phyloP scores from a whole-genome alignment of 1,140 invertebrate genomes.

The Neoseiulus cucumeris region DNA sequence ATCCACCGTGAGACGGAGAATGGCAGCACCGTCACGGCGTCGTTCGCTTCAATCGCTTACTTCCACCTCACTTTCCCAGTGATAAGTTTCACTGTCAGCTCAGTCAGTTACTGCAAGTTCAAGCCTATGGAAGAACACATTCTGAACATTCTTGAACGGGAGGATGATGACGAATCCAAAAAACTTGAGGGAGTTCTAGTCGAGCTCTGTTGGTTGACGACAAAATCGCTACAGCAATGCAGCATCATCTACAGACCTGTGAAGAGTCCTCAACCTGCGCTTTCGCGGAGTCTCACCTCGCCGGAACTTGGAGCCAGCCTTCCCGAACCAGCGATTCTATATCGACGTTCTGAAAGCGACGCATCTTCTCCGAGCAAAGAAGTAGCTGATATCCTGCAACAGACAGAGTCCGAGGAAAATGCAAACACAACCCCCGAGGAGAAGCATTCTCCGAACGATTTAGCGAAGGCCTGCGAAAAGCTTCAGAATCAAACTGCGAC shows the following conservation, averaged over 20 bases:
- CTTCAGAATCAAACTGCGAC: neutral
- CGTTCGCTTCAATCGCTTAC: slow-evolving; percentile 48
- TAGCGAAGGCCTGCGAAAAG: slow-evolving; percentile 3
- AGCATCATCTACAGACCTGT: slow-evolving; percentile 48
- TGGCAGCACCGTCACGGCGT: slow-evolving; percentile 27
- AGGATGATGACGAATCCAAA: slow-evolving; percentile 25
- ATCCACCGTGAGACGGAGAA: slow-evolving; percentile 38
- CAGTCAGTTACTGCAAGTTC: slow-evolving; percentile 37
- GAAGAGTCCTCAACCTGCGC: neutral
- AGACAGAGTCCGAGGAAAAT: slow-evolving; percentile 1
- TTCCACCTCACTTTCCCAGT: slow-evolving; percentile 61
- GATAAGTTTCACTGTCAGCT: slow-evolving; percentile 60
- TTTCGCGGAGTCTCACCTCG: neutral
- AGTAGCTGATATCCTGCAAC: slow-evolving; percentile 2
- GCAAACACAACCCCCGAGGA: neutral
- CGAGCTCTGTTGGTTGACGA: slow-evolving; percentile 61
- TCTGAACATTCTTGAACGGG: slow-evolving; percentile 26
- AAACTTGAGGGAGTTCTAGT: slow-evolving; percentile 34
- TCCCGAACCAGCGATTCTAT: neutral
- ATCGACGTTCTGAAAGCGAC: slow-evolving; percentile 2
- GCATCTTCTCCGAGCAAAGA: slow-evolving; percentile 7
- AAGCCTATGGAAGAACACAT: slow-evolving; percentile 21
- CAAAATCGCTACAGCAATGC: slow-evolving; percentile 64
- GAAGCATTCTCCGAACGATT: neutral
- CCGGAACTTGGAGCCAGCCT: neutral